Evolutionary conservation across 2,113 vertebrate species (phyloP), one percentile per base, ranked within the genome.

Genomic region (Blennius ocellaris): DNA sequence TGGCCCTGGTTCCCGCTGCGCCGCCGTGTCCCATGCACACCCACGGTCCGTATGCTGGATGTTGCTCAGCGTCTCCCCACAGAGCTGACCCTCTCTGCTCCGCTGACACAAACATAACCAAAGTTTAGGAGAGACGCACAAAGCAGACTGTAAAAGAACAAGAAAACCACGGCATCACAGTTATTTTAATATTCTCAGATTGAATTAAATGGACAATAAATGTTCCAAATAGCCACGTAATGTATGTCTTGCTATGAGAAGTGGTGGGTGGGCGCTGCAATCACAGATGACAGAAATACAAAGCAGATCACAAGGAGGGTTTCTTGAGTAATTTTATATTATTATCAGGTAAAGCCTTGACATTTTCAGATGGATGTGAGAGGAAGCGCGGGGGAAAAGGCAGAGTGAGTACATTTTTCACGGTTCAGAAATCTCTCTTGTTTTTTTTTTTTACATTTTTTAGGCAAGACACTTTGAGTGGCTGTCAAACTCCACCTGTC

Each of bases 31-130:
- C 74, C 57, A 30, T 30, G 21, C 21, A 61, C 85, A 54, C 85
- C 85, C 87, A 89, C 85, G 79, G 58, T 51, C 69, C 82, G 36
- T 83, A 87, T 90, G 89, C 67, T 85, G 65, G 52, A 70, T 61
- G 82, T 73, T 65, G 64, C 79, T 69, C 62, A 70, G 67, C 40
- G 0, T 68, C 73, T 58, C 49, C 48, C 50, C 45, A 56, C 11
- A n/a, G 49, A 44, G 50, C 30, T 44, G 40, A 30, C 39, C 14
- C 61, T n/a, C 16, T 50, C 48, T 45, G 41, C 62, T 55, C 45
- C 21, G 21, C 21, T 30, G 21, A 53, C 67, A 59, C 37, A 1
- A 0, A 47, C 59, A 38, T 9, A 40, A 12, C 9, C 12, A 11
- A n/a, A 37, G 21, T 39, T 61, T 39, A 11, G 8, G 11, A 30